A percentile compares a stretch with the other conserved stretches of the same genome.
Evolutionary conservation across 2,113 vertebrate species (phyloP).

Genomic region (Chascanopsetta lugubris): DNA sequence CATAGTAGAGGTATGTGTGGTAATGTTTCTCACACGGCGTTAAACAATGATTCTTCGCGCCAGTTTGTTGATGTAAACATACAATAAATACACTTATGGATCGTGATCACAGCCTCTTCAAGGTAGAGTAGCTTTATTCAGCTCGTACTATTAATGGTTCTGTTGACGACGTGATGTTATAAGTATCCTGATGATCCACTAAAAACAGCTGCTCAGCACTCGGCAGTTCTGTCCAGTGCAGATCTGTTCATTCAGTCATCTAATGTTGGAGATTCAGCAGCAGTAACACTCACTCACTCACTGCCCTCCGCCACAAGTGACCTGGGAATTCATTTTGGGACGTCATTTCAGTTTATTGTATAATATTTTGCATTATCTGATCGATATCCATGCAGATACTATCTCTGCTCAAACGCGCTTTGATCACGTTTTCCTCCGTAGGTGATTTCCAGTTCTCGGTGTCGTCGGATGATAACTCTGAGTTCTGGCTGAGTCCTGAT

Average conservation of each 20-base stretch:
- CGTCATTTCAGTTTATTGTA: slow-evolving; percentile 11
- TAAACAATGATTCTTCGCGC: too few species aligned
- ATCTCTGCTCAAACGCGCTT: slow-evolving; percentile 23
- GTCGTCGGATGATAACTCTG: slow-evolving; percentile 97
- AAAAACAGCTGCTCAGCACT: too few species aligned
- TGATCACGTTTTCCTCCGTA: slow-evolving; percentile 66
- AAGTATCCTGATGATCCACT: background rate
- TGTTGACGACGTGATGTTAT: background rate
- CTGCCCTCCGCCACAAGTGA: background rate
- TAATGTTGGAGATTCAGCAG: background rate
- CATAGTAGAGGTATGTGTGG: too few species aligned
- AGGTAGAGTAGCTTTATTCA: background rate
- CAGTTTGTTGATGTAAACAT: too few species aligned
- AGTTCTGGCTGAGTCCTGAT: slow-evolving; percentile 94
- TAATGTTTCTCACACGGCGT: too few species aligned
- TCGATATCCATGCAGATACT: slow-evolving; percentile 14
- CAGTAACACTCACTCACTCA: background rate
- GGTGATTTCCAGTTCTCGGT: slow-evolving; percentile 98
- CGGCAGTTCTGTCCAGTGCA: background rate
- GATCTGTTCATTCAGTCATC: slow-evolving; percentile 2
- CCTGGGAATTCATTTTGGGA: background rate
- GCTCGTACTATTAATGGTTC: background rate
- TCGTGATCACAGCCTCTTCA: background rate
- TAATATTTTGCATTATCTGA: slow-evolving; percentile 8
- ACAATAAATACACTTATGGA: background rate